Percentiles rank a stretch among this genome's conserved stretches.
Conservation (phyloP, 2,113 vertebrate species). For the Tragelaphus scriptus region DNA sequence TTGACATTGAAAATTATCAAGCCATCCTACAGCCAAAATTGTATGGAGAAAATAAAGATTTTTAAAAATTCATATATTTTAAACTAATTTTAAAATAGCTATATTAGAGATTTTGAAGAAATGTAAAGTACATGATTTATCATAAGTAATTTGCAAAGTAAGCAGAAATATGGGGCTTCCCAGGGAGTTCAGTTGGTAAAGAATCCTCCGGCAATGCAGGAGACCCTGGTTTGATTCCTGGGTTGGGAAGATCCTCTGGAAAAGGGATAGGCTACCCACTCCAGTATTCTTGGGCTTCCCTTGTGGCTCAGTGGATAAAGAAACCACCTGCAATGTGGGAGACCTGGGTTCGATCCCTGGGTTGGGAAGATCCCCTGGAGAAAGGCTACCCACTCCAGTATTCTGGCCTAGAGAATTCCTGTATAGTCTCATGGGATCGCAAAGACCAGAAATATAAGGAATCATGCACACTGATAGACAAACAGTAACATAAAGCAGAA, state of each 20-base stretch:
- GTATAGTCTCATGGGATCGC: not conserved
- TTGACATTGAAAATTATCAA: not conserved
- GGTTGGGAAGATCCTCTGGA: not conserved
- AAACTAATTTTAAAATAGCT: not conserved
- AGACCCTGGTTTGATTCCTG: not conserved
- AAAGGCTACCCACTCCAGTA: not conserved
- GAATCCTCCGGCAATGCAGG: not conserved
- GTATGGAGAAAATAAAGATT: not conserved
- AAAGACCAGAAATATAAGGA: not conserved
- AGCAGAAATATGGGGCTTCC: not conserved
- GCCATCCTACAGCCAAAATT: not conserved
- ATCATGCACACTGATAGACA: not conserved
- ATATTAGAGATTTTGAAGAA: not conserved
- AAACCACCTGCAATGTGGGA: not conserved
- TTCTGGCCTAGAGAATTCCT: not conserved
- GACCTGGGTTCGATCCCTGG: not conserved
- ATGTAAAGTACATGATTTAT: not conserved
- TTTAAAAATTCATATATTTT: not conserved
- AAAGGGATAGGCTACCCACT: not conserved
- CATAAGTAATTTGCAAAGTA: not conserved
- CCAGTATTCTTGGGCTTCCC: not conserved
- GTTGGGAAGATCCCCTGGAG: not conserved
- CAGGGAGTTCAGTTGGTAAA: not conserved
- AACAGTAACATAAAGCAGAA: not conserved
- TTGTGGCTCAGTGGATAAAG: not conserved